Evolutionary conservation across 2,888 invertebrate genomes (phyloP).

Genomic region (Chydorus sphaericus): DNA sequence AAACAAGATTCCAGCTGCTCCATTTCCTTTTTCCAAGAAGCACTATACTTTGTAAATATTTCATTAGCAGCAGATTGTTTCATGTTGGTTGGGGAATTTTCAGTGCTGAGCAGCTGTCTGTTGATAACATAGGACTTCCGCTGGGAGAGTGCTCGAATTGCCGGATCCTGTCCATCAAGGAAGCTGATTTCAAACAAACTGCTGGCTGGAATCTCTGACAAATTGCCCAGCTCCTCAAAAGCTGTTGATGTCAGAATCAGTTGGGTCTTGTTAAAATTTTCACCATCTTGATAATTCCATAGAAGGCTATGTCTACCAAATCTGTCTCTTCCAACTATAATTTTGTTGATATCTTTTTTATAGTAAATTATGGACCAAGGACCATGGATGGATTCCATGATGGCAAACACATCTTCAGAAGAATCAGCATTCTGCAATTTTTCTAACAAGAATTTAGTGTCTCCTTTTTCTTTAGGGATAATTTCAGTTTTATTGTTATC

Average conservation of each 20-base stretch:
- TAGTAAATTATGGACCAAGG: slow-evolving; percentile 73
- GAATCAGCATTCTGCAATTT: slow-evolving; percentile 20
- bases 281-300: slow-evolving; percentile 23
- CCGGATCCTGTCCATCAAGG: not conserved
- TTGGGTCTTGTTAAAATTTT: slow-evolving; percentile 14
- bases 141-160: not conserved
- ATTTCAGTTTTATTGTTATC: slow-evolving; percentile 14
- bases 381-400: slow-evolving; percentile 49
- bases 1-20: slow-evolving; percentile 25
- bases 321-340: slow-evolving; percentile 74
- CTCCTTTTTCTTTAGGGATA: slow-evolving; percentile 22
- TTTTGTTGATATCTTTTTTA: slow-evolving; percentile 36
- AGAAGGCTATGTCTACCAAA: slow-evolving; percentile 75
- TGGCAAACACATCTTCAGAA: slow-evolving; percentile 25
- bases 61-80: no score
- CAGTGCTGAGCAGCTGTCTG: not conserved
- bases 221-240: slow-evolving; percentile 12
- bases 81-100: not conserved
- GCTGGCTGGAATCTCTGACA: slow-evolving; percentile 28
- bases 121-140: not conserved
- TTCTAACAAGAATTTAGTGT: slow-evolving; percentile 25
- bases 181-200: slow-evolving; percentile 29
- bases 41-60: not conserved
- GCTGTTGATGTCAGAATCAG: slow-evolving; percentile 18
- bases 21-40: slow-evolving; percentile 14